Evolutionary conservation across 2,113 vertebrate species (phyloP).

Genomic region (Channa argus): DNA sequence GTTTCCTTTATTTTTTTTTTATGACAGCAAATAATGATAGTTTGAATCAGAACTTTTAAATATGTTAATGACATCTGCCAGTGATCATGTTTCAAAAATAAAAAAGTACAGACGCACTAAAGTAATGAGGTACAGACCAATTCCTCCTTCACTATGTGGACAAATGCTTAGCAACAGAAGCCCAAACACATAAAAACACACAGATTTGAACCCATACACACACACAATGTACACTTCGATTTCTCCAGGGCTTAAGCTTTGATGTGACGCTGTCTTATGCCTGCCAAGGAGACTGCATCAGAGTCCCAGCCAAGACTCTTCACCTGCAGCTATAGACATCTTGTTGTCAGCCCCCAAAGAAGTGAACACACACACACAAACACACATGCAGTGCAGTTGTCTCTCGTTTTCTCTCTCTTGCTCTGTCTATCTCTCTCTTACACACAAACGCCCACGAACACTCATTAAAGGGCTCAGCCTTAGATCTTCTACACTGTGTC

Average conservation of each 20-base stretch:
- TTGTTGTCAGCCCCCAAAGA: slow-evolving; percentile 69
- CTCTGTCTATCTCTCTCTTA: not conserved
- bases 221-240: slow-evolving; percentile 42
- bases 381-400: slow-evolving; percentile 1
- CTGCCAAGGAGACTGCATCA: slow-evolving; percentile 74
- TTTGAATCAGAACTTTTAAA: no score
- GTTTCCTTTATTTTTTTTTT: no score
- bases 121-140: not conserved
- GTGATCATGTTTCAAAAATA: slow-evolving; percentile 17
- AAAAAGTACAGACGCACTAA: not conserved
- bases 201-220: slow-evolving; percentile 1
- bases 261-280: slow-evolving; percentile 70
- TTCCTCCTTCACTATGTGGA: slow-evolving; percentile 11
- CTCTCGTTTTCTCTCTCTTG: not conserved
- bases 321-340: slow-evolving; percentile 80
- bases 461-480: slow-evolving; percentile 58
- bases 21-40: no score
- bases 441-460: slow-evolving; percentile 8
- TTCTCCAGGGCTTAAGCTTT: slow-evolving; percentile 68
- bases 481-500: slow-evolving; percentile 74
- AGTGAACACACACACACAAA: slow-evolving; percentile 1
- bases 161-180: slow-evolving; percentile 45
- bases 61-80: not conserved
- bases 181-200: slow-evolving; percentile 20
- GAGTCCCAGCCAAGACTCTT: slow-evolving; percentile 76